Percentiles rank a stretch among this genome's conserved stretches.
These are phyloP conservation scores for Lasioglossum lativentre DNA, from an alignment of 2,888 invertebrate species.

Conservation along the genomic window DNA sequence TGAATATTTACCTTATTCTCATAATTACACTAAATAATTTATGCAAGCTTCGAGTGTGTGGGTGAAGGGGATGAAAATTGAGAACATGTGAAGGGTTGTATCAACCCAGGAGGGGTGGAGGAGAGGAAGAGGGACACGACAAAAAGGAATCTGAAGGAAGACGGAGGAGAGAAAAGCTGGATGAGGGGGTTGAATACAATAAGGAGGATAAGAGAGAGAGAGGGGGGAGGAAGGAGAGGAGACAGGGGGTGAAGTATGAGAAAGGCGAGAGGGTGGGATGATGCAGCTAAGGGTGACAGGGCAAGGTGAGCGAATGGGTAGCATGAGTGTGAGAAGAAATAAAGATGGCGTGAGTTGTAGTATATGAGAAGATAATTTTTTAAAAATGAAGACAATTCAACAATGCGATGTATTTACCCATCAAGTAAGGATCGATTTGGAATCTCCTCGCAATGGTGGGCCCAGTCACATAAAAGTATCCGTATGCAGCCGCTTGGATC, in stretches of 20 bases:
- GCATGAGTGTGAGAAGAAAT: background rate
- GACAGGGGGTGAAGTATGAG: background rate
- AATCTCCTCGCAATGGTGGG: constrained; percentile 80
- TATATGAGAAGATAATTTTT: too few relatives aligned
- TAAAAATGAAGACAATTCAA: too few relatives aligned
- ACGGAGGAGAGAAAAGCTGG: background rate
- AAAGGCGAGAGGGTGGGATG: background rate
- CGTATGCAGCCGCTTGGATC: constrained; percentile 78
- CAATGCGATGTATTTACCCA: constrained; percentile 74
- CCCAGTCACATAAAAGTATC: constrained; percentile 77
- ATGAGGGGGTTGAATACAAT: background rate
- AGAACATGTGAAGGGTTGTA: background rate
- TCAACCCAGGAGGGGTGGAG: background rate
- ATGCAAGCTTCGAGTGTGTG: background rate
- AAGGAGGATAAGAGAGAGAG: background rate
- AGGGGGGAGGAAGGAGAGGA: background rate
- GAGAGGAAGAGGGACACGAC: background rate
- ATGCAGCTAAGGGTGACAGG: background rate
- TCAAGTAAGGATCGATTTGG: constrained; percentile 76
- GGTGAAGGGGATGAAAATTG: background rate
- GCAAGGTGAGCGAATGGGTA: background rate
- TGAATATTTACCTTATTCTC: background rate
- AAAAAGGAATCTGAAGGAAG: background rate
- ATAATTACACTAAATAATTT: constrained; percentile 2
- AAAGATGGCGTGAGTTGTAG: background rate